Base-by-base conservation (phyloP, 2,113 vertebrate species). In the Heterotis niloticus region DNA sequence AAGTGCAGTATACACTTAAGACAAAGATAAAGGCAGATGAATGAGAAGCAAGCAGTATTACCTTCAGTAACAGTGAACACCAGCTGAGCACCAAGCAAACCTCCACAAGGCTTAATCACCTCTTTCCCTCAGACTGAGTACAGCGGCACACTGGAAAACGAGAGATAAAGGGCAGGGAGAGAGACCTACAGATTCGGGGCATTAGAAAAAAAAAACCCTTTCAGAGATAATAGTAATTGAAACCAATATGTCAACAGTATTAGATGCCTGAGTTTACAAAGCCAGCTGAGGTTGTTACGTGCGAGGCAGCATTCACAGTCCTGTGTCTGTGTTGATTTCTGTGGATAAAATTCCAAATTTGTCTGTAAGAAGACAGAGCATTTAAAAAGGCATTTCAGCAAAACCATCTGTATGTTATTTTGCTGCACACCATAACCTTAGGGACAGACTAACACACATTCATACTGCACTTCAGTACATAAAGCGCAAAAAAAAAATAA, bases 21-120 rank as follows among this genome's bases (percentile, higher is more conserved):
- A 10, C 51, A 59, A 24, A 74, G 71, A 74, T 74, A 14, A n/a
- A 74, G 54, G 57, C 57, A 17, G 71, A 74, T 74, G 56, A 74
- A 5, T 12, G 51, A 26, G 10, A 44, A 28, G 57, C 23, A 74
- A 54, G 14, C 12, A 56, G 10, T n/a, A 65, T 65, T 62, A 20
- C 59, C 59, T 62, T 20, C 3, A 62, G 20, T 17, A 62, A 62
- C 64, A 65, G 64, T 65, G 71, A 73, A 51, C 17, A 74, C 71
- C 52, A 23, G 54, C 34, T 44, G 34, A 44, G 52, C 52, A 24
- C 71, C 18, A 14, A 66, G 14, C 14, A 20, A 11, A 66, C 17
- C 16, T 75, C 57, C 20, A 56, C 23, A n/a, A 60, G 74, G 59
- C 59, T 75, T 75, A 75, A 64, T 75, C 10, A 64, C 18, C 57